Evolutionary conservation across 2,888 invertebrate species (phyloP).

Genomic region (Belgica antarctica): DNA sequence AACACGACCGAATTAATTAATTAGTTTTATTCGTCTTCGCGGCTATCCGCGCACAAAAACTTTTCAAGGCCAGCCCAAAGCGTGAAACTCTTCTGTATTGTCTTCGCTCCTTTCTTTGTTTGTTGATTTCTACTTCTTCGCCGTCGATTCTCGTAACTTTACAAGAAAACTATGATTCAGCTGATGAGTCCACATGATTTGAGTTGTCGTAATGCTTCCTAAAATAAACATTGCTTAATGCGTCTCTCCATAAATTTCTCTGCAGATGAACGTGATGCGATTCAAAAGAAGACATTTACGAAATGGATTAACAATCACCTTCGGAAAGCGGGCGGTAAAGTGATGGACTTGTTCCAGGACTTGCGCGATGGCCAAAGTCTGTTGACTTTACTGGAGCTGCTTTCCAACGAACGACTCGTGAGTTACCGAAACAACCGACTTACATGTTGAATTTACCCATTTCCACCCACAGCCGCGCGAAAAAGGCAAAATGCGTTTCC

Average conservation of each 20-base stretch:
- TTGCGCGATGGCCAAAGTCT: slow-evolving; percentile 41
- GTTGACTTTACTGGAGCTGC: slow-evolving; percentile 33
- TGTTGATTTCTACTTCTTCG: no score
- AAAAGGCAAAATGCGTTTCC: slow-evolving; percentile 36
- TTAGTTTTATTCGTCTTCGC: background rate
- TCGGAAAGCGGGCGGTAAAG: slow-evolving; percentile 29
- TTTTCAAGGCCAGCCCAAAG: background rate
- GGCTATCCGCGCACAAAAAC: background rate
- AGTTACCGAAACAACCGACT: background rate
- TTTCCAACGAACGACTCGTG: slow-evolving; percentile 34
- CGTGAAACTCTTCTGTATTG: slow-evolving; percentile 9
- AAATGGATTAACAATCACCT: slow-evolving; percentile 43
- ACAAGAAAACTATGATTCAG: background rate
- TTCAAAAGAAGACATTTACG: slow-evolving; percentile 43
- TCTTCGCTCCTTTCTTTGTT: no score
- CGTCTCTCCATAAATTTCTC: background rate
- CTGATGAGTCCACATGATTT: background rate
- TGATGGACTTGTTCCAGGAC: slow-evolving; percentile 36
- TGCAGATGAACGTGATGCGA: slow-evolving; percentile 43
- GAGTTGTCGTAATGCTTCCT: background rate
- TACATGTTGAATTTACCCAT: background rate
- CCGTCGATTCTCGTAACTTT: background rate
- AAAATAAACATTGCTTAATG: slow-evolving; percentile 7
- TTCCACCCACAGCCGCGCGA: slow-evolving; percentile 32
- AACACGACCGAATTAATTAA: slow-evolving; percentile 12